phyloP scores from a whole-genome alignment of 1,140 invertebrate species.

The Drosophila chauvacae region DNA sequence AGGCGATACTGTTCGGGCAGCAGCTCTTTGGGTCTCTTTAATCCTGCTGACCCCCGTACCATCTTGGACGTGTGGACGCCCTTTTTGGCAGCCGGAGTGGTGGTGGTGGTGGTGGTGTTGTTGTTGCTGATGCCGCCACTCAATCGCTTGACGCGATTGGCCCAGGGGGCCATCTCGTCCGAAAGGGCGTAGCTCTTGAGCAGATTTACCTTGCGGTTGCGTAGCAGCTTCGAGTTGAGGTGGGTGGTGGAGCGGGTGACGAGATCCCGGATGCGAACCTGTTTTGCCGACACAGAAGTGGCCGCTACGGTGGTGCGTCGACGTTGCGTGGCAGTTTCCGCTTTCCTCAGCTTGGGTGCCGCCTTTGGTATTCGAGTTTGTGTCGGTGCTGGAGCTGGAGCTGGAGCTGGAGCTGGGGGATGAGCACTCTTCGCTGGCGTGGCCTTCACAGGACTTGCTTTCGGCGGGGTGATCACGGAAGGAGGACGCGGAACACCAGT shows the following conservation, averaged over 20 bases:
- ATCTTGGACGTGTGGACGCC: conserved; percentile 2
- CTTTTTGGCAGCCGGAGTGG: conserved; percentile 14
- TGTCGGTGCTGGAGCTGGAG: background rate
- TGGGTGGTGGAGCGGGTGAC: conserved; percentile 67
- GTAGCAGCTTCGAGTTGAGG: conserved; percentile 67
- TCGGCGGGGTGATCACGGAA: background rate
- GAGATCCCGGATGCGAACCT: conserved; percentile 41
- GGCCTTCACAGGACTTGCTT: background rate
- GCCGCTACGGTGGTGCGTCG: conserved; percentile 44
- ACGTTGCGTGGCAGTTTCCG: conserved; percentile 3
- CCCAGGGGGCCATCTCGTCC: conserved; percentile 19
- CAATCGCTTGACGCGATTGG: conserved; percentile 38
- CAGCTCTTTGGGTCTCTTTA: conserved; percentile 6
- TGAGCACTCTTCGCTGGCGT: background rate
- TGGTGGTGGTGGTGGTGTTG: conserved; percentile 7
- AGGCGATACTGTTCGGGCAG: conserved; percentile 39
- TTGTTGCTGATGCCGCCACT: conserved; percentile 43
- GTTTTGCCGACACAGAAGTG: background rate
- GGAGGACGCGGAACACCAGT: conserved; percentile 16
- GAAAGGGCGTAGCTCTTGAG: conserved; percentile 65
- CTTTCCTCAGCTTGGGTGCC: conserved; percentile 1
- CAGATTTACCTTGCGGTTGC: conserved; percentile 67
- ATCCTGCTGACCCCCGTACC: background rate
- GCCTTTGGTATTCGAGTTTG: background rate
- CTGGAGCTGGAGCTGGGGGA: too few species aligned